Base-by-base conservation (phyloP, 2,888 invertebrate species). In the Pristionchus exspectatus region DNA sequence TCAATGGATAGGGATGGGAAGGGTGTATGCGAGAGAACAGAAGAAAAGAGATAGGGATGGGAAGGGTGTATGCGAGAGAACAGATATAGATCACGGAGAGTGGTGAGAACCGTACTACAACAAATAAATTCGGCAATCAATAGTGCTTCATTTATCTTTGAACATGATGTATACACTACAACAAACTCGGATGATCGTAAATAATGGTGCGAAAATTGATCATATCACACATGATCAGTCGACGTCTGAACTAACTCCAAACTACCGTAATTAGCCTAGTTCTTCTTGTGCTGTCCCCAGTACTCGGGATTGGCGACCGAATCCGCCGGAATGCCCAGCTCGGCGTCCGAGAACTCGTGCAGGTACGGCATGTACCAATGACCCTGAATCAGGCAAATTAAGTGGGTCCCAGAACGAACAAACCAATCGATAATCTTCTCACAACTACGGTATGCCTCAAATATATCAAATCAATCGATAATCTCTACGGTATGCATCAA, bases 301-400 rank as follows among this genome's bases (percentile, higher is more conserved):
- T 95, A 94, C 91, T 95, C 95, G 59, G 95, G 95, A 92, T 95
- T 94, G 66, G 90, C 88, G 1, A 92, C 94, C 50, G 92, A 92
- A 89, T 94, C 95, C 33, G 94, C 91, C 54, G 95, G 94, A 90
- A 95, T 95, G 69, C 95, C 95, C 88, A 95, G 93, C 90, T 95
- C 95, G 86, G 93, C 94, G 89, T 95, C 95, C 33, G 93, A 92
- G 92, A 94, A 95, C 91, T 95, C 95, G 87, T 90, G 89, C 84
- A 93, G 87, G 90, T 95, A 93, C 44, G 95, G 95, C 93, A 92
- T 92, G 92, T 95, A 95, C 93, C 92, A 94, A 91, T 95, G 94
- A 24, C 94, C 94, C 93, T 93, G 90, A 89, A 94, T 10, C 21
- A n/a, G 56, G 33, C 18, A 9, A 50, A 50, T 50, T 50, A 38